Percentiles rank a stretch among this genome's conserved stretches.
These are phyloP conservation scores for Epizoanthus stellaris DNA, from an alignment of 92 coral and sea anemone species.

Conservation along the genomic window DNA sequence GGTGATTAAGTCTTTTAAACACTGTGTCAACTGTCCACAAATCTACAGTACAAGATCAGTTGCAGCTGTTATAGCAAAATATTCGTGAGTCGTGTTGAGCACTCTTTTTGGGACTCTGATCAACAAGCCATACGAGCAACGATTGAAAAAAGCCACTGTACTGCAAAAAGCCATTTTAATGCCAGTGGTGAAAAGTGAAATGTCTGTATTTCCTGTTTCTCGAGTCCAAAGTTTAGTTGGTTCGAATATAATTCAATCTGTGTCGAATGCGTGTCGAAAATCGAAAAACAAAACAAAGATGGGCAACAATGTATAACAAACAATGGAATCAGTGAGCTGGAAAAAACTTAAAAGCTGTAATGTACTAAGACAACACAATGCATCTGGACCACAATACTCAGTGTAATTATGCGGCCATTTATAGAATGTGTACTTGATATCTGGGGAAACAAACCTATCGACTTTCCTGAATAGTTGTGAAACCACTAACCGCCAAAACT, in stretches of 20 bases:
- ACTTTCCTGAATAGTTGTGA: too few species aligned
- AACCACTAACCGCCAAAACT: too few species aligned
- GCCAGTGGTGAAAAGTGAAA: slow-evolving; percentile 32
- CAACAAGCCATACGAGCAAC: slow-evolving; percentile 1
- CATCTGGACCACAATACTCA: too few species aligned
- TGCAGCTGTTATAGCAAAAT: not conserved
- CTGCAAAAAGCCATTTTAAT: slow-evolving; percentile 27
- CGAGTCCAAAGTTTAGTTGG: slow-evolving; percentile 5
- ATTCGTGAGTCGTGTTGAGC: not conserved
- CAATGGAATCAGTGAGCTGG: too few species aligned
- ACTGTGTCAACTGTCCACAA: not conserved
- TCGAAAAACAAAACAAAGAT: too few species aligned
- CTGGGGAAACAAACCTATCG: too few species aligned
- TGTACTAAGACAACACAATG: too few species aligned
- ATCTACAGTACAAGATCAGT: not conserved
- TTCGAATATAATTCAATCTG: not conserved
- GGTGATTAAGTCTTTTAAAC: not conserved
- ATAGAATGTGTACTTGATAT: too few species aligned
- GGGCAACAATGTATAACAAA: too few species aligned
- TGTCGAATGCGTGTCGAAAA: slow-evolving; percentile 3
- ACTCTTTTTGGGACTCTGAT: not conserved
- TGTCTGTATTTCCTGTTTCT: slow-evolving; percentile 33
- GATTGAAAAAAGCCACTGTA: slow-evolving; percentile 23
- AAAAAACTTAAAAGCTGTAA: too few species aligned
- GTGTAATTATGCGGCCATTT: too few species aligned